phyloP scores from a whole-genome alignment of 2,888 invertebrate genomes.

The Escarpia spicata region DNA sequence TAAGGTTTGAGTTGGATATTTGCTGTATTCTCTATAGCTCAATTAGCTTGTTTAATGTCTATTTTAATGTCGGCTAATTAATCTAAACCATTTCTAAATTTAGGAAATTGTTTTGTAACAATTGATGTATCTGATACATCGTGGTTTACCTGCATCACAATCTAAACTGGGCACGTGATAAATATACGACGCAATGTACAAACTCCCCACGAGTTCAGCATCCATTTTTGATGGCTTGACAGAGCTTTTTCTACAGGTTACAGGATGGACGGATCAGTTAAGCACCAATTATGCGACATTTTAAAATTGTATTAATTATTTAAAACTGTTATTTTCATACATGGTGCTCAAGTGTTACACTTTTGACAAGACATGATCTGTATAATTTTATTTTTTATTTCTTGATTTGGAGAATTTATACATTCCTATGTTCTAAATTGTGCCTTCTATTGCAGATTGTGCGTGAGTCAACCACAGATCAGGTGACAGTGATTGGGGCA shows the following conservation, averaged over 20 bases:
- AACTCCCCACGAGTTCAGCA: no score
- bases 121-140: no score
- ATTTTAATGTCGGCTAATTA: not conserved
- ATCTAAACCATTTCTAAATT: not conserved
- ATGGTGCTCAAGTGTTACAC: not conserved
- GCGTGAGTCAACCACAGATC: constrained; percentile 79
- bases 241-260: no score
- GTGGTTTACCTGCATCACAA: no score
- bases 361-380: no score
- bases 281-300: not conserved
- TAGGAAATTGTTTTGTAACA: no score
- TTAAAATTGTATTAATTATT: not conserved
- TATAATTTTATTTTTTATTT: no score
- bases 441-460: constrained; percentile 71
- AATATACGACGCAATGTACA: no score
- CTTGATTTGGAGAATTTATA: no score
- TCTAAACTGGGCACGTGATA: no score
- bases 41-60: not conserved
- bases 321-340: not conserved
- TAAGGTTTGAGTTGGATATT: constrained; percentile 62
- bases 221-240: no score
- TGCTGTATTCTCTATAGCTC: not conserved
- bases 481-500: constrained; percentile 88
- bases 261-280: not conserved
- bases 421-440: not conserved